Evolutionary conservation across 2,797 vertebrate species (phyloP), one percentile per base, ranked within the genome.

Genomic region (Chiroxiphia lanceolata): DNA sequence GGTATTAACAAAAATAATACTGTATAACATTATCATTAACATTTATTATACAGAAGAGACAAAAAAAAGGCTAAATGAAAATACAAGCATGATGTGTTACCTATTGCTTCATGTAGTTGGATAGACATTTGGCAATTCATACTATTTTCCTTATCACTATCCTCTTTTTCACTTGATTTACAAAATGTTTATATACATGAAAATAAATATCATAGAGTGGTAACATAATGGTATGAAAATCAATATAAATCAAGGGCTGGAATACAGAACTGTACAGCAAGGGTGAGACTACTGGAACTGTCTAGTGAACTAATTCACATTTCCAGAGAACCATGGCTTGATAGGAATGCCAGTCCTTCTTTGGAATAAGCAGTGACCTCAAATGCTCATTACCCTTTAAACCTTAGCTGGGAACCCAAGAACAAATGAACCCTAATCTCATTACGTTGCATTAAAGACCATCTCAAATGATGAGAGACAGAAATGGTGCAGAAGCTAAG

Each of bases 371-470:
- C 33, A 53, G 48, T 60, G n/a, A 89, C 80, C 87, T 80, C 56
- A 92, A 70, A 77, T 60, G 40, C 60, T 45, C 78, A 89, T 89
- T 88, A 80, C 18, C 34, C 45, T 95, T 87, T 83, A 80, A 89
- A 91, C 89, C 45, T 85, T 38, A 29, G 23, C 53, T 72, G 80
- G 33, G 69, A 94, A 91, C 19, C 15, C 40, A 74, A 54, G 83
- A 92, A 61, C 21, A 79, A 93, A 90, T 57, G 67, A 92, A 87
- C 44, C 27, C 36, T 91, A 72, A 95, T 80, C 68, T 85, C 51
- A 60, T 80, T 57, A 87, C 10, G 12, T 80, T 83, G 76, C 64
- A 74, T 60, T 87, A 89, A 92, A 80, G 40, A 47, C 44, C 42
- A 64, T 83, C 78, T 89, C 76, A 77, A 74, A 94, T 60, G 64